These are phyloP conservation scores for Thelaira solivaga DNA, from an alignment of 2,888 invertebrate genomes.

Conservation along the genomic window DNA sequence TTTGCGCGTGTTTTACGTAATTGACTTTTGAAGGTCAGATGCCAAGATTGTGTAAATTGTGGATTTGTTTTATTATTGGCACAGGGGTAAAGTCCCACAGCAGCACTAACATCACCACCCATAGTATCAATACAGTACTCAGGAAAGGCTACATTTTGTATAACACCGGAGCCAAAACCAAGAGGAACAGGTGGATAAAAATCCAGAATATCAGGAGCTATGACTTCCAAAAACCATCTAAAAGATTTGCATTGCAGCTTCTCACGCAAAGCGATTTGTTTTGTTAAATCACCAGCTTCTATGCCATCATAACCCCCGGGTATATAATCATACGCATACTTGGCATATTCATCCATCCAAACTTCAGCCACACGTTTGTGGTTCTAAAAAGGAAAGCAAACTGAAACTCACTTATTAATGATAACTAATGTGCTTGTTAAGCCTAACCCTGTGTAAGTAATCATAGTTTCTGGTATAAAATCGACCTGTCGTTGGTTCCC, in stretches of 20 bases:
- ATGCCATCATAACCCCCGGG: conserved; percentile 83
- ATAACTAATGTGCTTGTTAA: too few species aligned
- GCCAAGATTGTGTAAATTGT: conserved; percentile 69
- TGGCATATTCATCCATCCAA: conserved; percentile 98
- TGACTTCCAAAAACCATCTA: conserved; percentile 94
- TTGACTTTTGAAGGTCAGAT: conserved; percentile 69
- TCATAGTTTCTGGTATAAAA: conserved; percentile 50
- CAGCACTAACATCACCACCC: conserved; percentile 73
- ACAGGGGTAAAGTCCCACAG: conserved; percentile 68
- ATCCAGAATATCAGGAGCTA: conserved; percentile 91
- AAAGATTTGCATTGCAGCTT: conserved; percentile 91
- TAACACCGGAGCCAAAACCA: conserved; percentile 88
- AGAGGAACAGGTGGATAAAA: conserved; percentile 91
- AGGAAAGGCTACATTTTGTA: conserved; percentile 80
- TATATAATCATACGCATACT: conserved; percentile 87
- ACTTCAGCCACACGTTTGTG: conserved; percentile 91
- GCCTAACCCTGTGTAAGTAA: conserved; percentile 60
- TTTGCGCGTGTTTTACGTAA: conserved; percentile 77
- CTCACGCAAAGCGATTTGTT: conserved; percentile 85
- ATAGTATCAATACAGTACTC: conserved; percentile 85
- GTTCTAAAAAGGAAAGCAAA: conserved; percentile 83
- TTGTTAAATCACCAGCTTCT: conserved; percentile 87
- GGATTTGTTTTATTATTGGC: conserved; percentile 66
- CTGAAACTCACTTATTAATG: too few species aligned
- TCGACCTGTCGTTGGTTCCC: conserved; percentile 78